Evolutionary conservation across 1,140 invertebrate genomes (phyloP).

Genomic region (Pissodes strobi): DNA sequence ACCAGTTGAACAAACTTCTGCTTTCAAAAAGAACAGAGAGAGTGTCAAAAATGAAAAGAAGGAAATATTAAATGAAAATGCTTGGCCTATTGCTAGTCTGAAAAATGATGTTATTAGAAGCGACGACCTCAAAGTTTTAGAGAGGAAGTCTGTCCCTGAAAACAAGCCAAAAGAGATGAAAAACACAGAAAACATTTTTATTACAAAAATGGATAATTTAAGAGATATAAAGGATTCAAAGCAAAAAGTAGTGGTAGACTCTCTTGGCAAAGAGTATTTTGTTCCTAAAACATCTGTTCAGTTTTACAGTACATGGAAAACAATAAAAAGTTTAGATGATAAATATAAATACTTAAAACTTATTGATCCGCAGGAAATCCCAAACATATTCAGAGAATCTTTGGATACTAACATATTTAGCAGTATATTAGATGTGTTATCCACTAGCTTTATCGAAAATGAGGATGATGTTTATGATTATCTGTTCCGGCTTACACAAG

Average conservation of each 20-base stretch:
- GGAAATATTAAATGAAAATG: not conserved
- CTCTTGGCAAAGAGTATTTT: slow-evolving; percentile 14
- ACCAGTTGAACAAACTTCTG: slow-evolving; percentile 5
- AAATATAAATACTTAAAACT: slow-evolving; percentile 45
- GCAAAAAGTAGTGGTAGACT: slow-evolving; percentile 13
- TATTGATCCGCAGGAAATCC: slow-evolving; percentile 41
- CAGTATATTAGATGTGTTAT: slow-evolving; percentile 45
- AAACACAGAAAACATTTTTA: slow-evolving; percentile 32
- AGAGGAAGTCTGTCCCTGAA: slow-evolving; percentile 32
- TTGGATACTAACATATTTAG: slow-evolving; percentile 47
- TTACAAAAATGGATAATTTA: slow-evolving; percentile 14
- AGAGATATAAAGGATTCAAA: slow-evolving; percentile 27
- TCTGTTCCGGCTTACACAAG: slow-evolving; percentile 40
- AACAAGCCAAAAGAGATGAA: slow-evolving; percentile 32
- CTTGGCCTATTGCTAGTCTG: slow-evolving; percentile 12
- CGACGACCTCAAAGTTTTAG: slow-evolving; percentile 42
- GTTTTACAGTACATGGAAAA: slow-evolving; percentile 45
- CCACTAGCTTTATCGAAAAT: slow-evolving; percentile 37
- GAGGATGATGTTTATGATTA: slow-evolving; percentile 38
- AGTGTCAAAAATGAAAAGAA: slow-evolving; percentile 12
- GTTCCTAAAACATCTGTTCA: slow-evolving; percentile 47
- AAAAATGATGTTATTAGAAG: slow-evolving; percentile 30
- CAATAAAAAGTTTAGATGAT: slow-evolving; percentile 34
- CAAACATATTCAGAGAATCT: slow-evolving; percentile 46
- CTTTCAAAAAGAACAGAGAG: slow-evolving; percentile 28